phyloP scores from a whole-genome alignment of 1,140 invertebrate genomes.

The Saccostrea echinata region DNA sequence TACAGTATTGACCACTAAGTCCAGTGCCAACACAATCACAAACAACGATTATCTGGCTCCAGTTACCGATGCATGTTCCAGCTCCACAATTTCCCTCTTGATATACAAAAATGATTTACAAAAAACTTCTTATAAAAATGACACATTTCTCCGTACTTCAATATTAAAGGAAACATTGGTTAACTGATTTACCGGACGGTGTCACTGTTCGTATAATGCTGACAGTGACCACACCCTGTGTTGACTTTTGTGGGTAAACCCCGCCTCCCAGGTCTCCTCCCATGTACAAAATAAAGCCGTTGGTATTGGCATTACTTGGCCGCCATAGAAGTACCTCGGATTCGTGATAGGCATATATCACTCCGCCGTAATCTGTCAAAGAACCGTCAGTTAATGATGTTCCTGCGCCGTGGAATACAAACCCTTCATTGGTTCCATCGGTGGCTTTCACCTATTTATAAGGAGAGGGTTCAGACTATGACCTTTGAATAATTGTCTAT shows the following conservation, averaged over 20 bases:
- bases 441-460: not conserved
- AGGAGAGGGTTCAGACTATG: too few species aligned
- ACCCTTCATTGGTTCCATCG: not conserved
- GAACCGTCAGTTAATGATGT: not conserved
- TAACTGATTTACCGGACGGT: not conserved
- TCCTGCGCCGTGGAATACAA: not conserved
- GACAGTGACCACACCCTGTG: not conserved
- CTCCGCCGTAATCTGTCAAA: not conserved
- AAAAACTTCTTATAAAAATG: too few species aligned
- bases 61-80: not conserved
- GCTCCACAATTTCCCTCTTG: not conserved
- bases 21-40: not conserved
- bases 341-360: not conserved
- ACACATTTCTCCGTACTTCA: too few species aligned
- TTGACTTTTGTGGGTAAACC: not conserved
- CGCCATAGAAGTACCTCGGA: not conserved
- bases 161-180: too few species aligned
- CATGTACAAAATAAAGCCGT: not conserved
- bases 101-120: too few species aligned
- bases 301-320: not conserved
- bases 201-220: not conserved
- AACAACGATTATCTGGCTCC: not conserved
- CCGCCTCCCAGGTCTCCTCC: not conserved
- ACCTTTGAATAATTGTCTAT: too few species aligned
- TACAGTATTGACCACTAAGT: not conserved